Base-by-base conservation (phyloP, 2,797 vertebrate species). In the Dryobates pubescens region DNA sequence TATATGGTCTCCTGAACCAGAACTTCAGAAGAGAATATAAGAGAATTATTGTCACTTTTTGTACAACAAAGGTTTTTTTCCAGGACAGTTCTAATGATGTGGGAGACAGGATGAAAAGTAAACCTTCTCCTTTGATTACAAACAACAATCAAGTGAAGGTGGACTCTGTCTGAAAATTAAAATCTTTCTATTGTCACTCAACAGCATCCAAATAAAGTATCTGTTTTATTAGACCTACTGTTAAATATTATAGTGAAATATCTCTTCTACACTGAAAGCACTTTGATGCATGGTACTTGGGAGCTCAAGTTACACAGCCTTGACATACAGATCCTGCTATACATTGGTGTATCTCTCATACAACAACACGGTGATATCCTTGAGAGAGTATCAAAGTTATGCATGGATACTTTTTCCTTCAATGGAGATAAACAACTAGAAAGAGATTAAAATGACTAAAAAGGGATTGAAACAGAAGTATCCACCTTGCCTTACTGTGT, bases 11-110 rank as follows among this genome's bases (percentile, higher is more conserved):
- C 71, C 97, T 99, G 90, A 99, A 99, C 96, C 99, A 99, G 97
- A 99, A 99, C 97, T 99, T 99, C 97, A 98, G 99, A 77, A 98
- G 98, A 17, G 99, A 99, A 94, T 99, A 99, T 97, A 98, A 98
- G 77, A 98, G 98, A 95, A 99, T 99, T 45, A 96, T 99, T 32
- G 97, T 98, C 88, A 98, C 98, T 1, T 96, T 99, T 95, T 99
- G 99, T 94, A 99, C 98, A 7, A 98, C 98, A 7, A 98, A 98
- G 91, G 96, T 98, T 91, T 99, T 99, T 96, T 98, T 98, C 96
- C 98, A 98, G 82, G 98, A 99, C 74, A 99, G 98, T 95, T 99
- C 99, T 79, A 99, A 99, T 38, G 98, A 99, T 9, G 98, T 96
- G 1, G 98, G 96, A 70, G 98, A 99, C 86, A 97, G 98, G 91